Conservation (phyloP, 2,113 vertebrate species). For the Fukomys damarensis region DNA sequence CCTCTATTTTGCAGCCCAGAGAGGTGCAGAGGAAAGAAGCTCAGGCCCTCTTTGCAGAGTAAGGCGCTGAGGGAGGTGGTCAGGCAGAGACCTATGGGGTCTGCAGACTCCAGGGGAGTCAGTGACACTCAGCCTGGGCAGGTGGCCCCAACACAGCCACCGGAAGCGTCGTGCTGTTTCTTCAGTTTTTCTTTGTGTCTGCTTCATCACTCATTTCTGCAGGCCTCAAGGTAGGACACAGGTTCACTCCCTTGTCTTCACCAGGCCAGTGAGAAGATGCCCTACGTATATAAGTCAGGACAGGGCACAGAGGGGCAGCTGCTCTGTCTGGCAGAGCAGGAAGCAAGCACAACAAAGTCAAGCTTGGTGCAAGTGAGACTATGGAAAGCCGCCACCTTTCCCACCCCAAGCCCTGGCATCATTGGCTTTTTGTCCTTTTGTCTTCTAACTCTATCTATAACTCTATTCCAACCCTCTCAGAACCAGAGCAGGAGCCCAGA, state of each 20-base stretch:
- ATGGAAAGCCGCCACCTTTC: background rate
- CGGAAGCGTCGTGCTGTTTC: background rate
- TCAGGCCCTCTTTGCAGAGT: background rate
- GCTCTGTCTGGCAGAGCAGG: background rate
- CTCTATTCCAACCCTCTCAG: background rate
- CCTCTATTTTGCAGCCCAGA: background rate
- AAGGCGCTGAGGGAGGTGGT: background rate
- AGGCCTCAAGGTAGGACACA: background rate
- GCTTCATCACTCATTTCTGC: background rate
- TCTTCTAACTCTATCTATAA: background rate
- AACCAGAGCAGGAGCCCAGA: background rate
- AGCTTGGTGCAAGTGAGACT: background rate
- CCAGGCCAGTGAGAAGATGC: background rate
- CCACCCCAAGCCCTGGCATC: background rate
- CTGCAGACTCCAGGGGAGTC: background rate
- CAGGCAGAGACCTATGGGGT: background rate
- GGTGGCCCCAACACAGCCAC: background rate
- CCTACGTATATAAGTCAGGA: accelerated
- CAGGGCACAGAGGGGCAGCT: background rate
- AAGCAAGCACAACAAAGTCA: background rate
- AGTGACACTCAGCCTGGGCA: background rate
- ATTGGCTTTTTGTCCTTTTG: background rate
- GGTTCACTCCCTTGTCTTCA: background rate
- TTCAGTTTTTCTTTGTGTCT: background rate
- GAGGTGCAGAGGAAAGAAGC: background rate